Evolutionary conservation across 2,888 invertebrate species (phyloP), one percentile per base, ranked within the genome.

Genomic region (Agrotis ipsilon): DNA sequence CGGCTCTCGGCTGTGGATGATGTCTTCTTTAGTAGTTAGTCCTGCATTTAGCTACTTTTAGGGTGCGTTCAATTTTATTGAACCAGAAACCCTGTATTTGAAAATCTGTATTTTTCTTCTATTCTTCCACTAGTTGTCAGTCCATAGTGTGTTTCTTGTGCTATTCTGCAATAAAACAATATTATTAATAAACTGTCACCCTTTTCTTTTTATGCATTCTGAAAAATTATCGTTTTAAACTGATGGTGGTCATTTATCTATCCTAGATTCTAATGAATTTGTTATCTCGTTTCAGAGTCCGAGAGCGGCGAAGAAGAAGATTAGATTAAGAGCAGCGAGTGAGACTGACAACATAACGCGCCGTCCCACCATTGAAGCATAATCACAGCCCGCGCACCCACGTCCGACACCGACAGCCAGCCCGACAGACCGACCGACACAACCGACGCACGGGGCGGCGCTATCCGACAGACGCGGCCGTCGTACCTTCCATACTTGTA

Each of bases 271-370:
- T 70, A 39, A 70, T 55, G 11, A 14, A 49, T 14, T 13, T 24
- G 0, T 59, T 0, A 32, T 74, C 39, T 69, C 48, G 46, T 92
- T 91, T 0, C 93, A 96, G 96, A 96, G 87, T 96, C 96, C n/a
- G 96, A 95, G 89, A 96, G 96, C 83, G 96, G 96, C 72, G 96
- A 96, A 84, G 96, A 96, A 45, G 96, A 96, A 87, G 96, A 96
- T 93, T 96, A 96, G 94, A 87, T 89, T 96, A 95, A 95, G 94
- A 90, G 91, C 95, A 96, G 95, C 92, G 91, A 93, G 94, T 94
- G 95, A 95, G 95, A 96, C 95, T 95, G 95, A 93, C 91, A 90
- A 91, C 86, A 85, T 81, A 51, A 81, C 72, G 87, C 89, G 86
- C 86, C 87, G 86, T 83, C 82, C 85, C 83, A 78, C 80, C 79